These are phyloP conservation scores for Drepana falcataria DNA, from an alignment of 2,888 invertebrate species.

Conservation along the genomic window DNA sequence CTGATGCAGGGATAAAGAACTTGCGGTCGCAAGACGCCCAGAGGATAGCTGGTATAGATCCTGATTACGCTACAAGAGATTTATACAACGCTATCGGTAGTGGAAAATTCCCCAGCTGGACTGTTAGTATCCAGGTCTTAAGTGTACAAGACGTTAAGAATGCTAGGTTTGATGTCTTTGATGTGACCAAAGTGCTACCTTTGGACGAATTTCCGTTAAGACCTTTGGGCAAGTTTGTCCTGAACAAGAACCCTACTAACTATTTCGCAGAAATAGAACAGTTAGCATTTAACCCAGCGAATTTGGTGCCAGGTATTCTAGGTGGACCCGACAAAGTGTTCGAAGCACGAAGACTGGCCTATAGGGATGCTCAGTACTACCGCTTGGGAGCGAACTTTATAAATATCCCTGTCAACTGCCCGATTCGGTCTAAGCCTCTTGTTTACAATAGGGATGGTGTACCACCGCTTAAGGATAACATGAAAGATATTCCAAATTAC, in stretches of 20 bases:
- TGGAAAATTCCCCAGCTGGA: slow-evolving; percentile 86
- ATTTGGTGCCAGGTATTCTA: slow-evolving; percentile 93
- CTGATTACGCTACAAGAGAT: slow-evolving; percentile 91
- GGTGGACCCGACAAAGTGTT: slow-evolving; percentile 94
- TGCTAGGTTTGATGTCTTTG: slow-evolving; percentile 91
- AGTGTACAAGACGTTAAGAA: slow-evolving; percentile 87
- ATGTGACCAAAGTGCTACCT: slow-evolving; percentile 92
- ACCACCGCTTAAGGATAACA: slow-evolving; percentile 86
- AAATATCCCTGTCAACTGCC: slow-evolving; percentile 96
- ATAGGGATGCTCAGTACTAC: slow-evolving; percentile 90
- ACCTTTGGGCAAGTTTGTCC: slow-evolving; percentile 87
- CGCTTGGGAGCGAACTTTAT: slow-evolving; percentile 93
- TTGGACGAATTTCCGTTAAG: slow-evolving; percentile 86
- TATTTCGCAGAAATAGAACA: slow-evolving; percentile 96
- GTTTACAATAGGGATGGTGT: slow-evolving; percentile 94
- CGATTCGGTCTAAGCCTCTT: slow-evolving; percentile 80
- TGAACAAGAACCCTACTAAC: slow-evolving; percentile 92
- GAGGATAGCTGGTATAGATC: slow-evolving; percentile 84
- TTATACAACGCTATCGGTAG: slow-evolving; percentile 90
- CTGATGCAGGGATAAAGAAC: slow-evolving; percentile 91
- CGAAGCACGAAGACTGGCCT: slow-evolving; percentile 88
- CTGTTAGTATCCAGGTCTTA: slow-evolving; percentile 89
- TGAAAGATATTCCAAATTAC: slow-evolving; percentile 93
- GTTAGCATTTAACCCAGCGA: slow-evolving; percentile 90
- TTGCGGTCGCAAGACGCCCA: slow-evolving; percentile 81